Evolutionary conservation across 2,888 invertebrate genomes (phyloP).

Genomic region (Listrodromus nycthemerus): DNA sequence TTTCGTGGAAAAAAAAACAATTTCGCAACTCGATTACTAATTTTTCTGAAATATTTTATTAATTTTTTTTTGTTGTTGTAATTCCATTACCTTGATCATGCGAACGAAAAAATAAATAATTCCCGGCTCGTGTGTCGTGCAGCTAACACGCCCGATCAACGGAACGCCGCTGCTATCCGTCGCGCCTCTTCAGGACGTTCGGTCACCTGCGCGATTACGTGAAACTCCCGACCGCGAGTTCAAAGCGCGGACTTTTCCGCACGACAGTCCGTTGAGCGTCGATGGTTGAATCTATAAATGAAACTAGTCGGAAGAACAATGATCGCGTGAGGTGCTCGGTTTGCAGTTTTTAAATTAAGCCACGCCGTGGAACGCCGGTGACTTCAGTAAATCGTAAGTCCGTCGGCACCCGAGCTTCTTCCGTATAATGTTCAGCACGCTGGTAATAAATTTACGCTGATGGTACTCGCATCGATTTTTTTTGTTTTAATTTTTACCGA

Average conservation of each 20-base stretch:
- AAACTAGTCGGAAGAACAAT: not conserved
- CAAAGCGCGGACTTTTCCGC: not conserved
- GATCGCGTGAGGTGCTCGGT: not conserved
- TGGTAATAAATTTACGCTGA: not conserved
- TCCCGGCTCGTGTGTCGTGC: too few relatives aligned
- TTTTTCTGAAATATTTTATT: too few relatives aligned
- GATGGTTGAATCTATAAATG: slow-evolving; percentile 8
- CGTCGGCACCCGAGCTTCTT: not conserved
- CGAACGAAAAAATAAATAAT: too few relatives aligned
- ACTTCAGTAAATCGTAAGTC: not conserved
- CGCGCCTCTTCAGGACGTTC: not conserved
- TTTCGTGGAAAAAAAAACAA: too few relatives aligned
- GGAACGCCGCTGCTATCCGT: not conserved
- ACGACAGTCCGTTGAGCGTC: not conserved
- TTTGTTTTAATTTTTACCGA: slow-evolving; percentile 1
- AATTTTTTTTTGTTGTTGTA: too few relatives aligned
- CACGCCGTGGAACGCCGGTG: not conserved
- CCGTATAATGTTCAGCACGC: slow-evolving; percentile 2
- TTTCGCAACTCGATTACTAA: too few relatives aligned
- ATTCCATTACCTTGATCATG: too few relatives aligned
- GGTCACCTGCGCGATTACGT: slow-evolving; percentile 23
- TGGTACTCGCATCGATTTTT: not conserved
- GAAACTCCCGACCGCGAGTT: slow-evolving; percentile 9
- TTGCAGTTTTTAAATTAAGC: not conserved
- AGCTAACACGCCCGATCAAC: too few relatives aligned